phyloP scores from a whole-genome alignment of 2,888 invertebrate species.

The Leucophenga maculata region DNA sequence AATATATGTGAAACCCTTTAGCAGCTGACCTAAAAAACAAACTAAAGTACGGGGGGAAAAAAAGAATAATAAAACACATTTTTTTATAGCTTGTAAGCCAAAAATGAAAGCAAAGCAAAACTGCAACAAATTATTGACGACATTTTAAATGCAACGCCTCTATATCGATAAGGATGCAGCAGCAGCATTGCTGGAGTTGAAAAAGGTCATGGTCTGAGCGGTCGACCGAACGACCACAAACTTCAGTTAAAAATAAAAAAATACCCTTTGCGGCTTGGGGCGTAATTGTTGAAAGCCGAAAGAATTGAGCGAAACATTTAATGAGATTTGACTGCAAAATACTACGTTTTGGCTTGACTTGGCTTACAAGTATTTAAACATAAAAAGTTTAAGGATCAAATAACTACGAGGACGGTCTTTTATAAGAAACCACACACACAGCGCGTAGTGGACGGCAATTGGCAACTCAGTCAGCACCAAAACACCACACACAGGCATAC shows the following conservation, averaged over 20 bases:
- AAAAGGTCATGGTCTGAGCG: slow-evolving; percentile 8
- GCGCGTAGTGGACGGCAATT: too few relatives aligned
- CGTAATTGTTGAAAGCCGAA: slow-evolving; percentile 30
- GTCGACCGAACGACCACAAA: background rate
- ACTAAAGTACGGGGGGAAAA: too few relatives aligned
- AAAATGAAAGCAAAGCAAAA: background rate
- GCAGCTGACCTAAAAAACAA: slow-evolving; percentile 20
- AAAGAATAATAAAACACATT: slow-evolving; percentile 12
- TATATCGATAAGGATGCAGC: background rate
- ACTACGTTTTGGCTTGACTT: background rate
- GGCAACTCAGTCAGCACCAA: too few relatives aligned
- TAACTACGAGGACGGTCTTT: slow-evolving; percentile 29
- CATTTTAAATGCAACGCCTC: slow-evolving; percentile 58
- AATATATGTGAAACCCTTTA: background rate
- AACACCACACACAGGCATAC: slow-evolving; percentile 49
- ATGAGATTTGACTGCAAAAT: slow-evolving; percentile 61
- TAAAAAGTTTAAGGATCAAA: slow-evolving; percentile 17
- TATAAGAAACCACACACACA: too few relatives aligned
- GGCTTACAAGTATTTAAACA: slow-evolving; percentile 28
- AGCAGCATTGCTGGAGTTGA: background rate
- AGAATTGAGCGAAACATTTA: slow-evolving; percentile 58
- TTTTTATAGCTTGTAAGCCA: slow-evolving; percentile 6
- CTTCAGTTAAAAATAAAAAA: slow-evolving; percentile 18
- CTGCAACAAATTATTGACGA: slow-evolving; percentile 65
- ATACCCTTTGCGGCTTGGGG: slow-evolving; percentile 26